phyloP scores from a whole-genome alignment of 2,113 vertebrate species.

The Neomonachus schauinslandi region DNA sequence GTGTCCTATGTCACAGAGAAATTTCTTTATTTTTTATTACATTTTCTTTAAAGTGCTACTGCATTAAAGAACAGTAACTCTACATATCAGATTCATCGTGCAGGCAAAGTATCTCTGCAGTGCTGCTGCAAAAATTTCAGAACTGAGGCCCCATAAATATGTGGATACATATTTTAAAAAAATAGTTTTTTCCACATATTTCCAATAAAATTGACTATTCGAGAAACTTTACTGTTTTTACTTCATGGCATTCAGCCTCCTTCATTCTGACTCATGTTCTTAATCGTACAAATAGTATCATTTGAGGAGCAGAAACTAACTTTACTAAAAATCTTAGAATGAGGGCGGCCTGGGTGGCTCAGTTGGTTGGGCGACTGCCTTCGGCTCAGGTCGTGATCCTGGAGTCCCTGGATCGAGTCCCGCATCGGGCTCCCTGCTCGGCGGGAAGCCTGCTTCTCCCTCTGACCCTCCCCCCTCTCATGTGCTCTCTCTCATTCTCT shows the following conservation, averaged over 20 bases:
- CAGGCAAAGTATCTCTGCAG: not conserved
- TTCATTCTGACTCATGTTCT: constrained; percentile 40
- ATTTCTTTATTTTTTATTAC: not conserved
- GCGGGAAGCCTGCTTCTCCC: too few relatives aligned
- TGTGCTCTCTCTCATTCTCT: too few relatives aligned
- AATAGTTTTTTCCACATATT: not conserved
- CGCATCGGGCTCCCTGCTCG: too few relatives aligned
- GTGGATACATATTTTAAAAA: not conserved
- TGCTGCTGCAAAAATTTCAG: not conserved
- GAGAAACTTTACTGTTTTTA: constrained; percentile 43
- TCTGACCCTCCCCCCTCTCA: too few relatives aligned
- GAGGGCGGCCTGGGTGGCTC: too few relatives aligned
- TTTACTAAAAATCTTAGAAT: not conserved
- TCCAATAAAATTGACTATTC: not conserved
- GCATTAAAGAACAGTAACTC: not conserved
- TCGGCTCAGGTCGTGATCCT: too few relatives aligned
- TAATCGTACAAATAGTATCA: not conserved
- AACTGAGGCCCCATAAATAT: not conserved
- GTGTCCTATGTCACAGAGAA: not conserved
- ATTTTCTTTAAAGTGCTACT: not conserved
- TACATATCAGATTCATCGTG: not conserved
- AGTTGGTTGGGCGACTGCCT: too few relatives aligned
- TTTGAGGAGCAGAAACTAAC: not conserved
- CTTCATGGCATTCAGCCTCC: not conserved
- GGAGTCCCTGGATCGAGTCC: too few relatives aligned